Base-by-base conservation (phyloP, 2,888 invertebrate species). In the Drosophila eohydei region DNA sequence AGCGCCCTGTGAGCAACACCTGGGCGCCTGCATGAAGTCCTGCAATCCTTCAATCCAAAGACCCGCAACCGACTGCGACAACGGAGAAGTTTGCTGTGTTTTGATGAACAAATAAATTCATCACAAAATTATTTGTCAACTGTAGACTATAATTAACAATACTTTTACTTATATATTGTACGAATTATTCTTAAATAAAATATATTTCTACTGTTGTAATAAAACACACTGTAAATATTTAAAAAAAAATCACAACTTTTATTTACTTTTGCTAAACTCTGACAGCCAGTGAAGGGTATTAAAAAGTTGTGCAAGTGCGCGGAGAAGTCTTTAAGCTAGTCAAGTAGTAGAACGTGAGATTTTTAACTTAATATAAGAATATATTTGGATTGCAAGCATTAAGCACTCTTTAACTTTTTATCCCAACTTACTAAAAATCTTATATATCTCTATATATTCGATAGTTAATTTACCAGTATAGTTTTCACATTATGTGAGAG, bases 51-150 rank as follows among this genome's bases (percentile, higher is more conserved):
- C 71, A 56, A 81, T 92, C 36, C 72, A 80, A 48, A 83, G 91
- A 69, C 92, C 92, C 28, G 91, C 87, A 55, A 92, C 74, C 62
- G 93, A 93, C 73, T 93, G 93, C 74, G 43, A 80, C 36, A 71
- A 82, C 44, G 91, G 91, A 71, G 78, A 92, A 79, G 77, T 90
- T 58, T 93, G 93, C 83, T 93, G 93, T 76, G 87, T 92, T 58
- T 81, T 92, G 78, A 58, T 91, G 46, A 89, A 80, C 40, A 40
- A 54, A 40, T 40, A 40, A 54, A 40, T 28, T 3, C 28, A 30
- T 40, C 26, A n/a, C 38, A 26, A 52, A 52, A 52, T 38, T 38
- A 56, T 51, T 44, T 64, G 70, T 78, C 72, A 71, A 71, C 41
- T 75, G 41, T 68, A 68, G 57, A 75, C 74, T 89, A 87, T 87